Conservation (phyloP, 2,888 invertebrate genomes). For the Tillus elongatus region DNA sequence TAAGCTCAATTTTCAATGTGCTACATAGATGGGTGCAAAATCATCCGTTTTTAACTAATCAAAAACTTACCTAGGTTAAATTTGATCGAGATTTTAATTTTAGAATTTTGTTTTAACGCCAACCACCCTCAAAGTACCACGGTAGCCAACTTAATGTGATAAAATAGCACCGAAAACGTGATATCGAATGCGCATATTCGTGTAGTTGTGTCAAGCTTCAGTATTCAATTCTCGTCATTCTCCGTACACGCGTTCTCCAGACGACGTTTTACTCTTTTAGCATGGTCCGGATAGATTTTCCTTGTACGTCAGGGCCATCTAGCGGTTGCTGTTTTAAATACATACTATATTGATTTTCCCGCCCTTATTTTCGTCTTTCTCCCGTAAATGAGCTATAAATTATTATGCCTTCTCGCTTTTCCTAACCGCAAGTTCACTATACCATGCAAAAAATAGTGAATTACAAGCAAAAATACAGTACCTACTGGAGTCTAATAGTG, state of each 20-base stretch:
- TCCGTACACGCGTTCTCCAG: constrained; percentile 17
- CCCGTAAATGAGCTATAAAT: constrained; percentile 37
- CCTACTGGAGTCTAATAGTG: no score
- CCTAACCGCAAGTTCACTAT: constrained; percentile 15
- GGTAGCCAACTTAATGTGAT: constrained; percentile 43
- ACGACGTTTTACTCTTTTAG: constrained; percentile 22
- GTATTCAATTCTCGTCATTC: constrained; percentile 19
- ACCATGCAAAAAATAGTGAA: no score
- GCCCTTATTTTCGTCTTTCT: constrained; percentile 37
- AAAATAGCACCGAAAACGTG: constrained; percentile 42
- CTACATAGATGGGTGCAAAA: constrained; percentile 4
- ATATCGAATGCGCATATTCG: constrained; percentile 38
- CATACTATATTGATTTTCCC: constrained; percentile 37
- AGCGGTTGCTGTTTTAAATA: constrained; percentile 16
- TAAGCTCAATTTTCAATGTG: constrained; percentile 5
- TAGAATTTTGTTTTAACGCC: constrained; percentile 32
- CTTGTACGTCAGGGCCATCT: constrained; percentile 30
- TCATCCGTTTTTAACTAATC: constrained; percentile 11
- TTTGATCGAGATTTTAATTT: constrained; percentile 27
- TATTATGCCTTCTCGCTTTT: constrained; percentile 33
- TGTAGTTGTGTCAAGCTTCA: constrained; percentile 20
- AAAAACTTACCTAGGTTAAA: constrained; percentile 25
- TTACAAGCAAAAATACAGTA: no score
- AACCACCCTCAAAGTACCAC: constrained; percentile 42
- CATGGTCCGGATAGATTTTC: constrained; percentile 23